Evolutionary conservation across 2,113 vertebrate species (phyloP).

Genomic region (Oreochromis niloticus): DNA sequence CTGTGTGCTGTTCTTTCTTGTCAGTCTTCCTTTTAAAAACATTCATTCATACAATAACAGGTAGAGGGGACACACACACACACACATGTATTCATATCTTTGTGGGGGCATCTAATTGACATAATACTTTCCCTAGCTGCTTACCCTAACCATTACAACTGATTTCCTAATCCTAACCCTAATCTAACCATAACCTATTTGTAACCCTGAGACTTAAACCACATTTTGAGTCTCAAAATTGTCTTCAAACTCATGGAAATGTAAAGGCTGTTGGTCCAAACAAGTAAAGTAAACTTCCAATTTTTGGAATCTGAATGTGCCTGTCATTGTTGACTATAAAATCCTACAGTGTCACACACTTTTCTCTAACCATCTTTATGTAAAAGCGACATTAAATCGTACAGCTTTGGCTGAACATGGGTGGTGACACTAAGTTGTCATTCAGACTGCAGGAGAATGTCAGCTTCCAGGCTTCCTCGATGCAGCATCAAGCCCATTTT

Average conservation of each 20-base stretch:
- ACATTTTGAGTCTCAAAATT: background rate
- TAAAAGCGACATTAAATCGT: background rate
- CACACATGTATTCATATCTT: background rate
- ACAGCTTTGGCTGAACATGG: background rate
- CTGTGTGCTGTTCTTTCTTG: too few relatives aligned
- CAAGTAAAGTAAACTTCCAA: background rate
- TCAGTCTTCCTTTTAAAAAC: conserved; percentile 23
- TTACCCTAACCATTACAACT: background rate
- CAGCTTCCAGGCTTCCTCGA: background rate
- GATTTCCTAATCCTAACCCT: background rate
- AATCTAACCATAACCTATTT: background rate
- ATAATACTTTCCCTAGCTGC: background rate
- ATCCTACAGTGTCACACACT: background rate
- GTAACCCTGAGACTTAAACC: background rate
- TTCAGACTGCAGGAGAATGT: background rate
- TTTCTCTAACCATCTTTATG: background rate
- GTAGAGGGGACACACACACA: background rate
- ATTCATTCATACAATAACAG: background rate
- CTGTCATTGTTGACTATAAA: background rate
- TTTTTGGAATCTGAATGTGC: background rate
- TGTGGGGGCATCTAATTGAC: background rate
- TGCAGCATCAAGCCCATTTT: background rate
- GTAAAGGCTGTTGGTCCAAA: background rate
- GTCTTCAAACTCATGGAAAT: background rate
- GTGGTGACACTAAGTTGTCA: background rate